phyloP scores from a whole-genome alignment of 2,797 vertebrate species.

The Sebastes dallii region DNA sequence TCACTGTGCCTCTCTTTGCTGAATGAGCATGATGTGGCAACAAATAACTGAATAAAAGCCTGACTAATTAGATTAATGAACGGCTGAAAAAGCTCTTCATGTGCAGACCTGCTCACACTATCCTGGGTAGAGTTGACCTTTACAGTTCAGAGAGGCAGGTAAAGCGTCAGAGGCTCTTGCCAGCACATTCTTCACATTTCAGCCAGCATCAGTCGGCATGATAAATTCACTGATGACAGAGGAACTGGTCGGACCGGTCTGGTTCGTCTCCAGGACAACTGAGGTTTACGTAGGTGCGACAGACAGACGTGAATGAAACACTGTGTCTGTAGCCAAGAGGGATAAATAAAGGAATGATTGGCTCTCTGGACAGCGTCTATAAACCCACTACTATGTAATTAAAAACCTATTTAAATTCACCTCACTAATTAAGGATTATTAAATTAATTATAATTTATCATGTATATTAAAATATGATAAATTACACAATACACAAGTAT shows the following conservation, averaged over 20 bases:
- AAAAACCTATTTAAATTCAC: background rate
- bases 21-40: background rate
- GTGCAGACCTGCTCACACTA: background rate
- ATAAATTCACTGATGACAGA: slow-evolving; percentile 30
- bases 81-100: background rate
- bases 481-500: background rate
- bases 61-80: background rate
- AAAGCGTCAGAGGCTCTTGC: background rate
- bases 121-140: background rate
- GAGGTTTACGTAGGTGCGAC: slow-evolving; percentile 8
- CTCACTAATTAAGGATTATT: background rate
- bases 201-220: slow-evolving; percentile 14
- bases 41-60: background rate
- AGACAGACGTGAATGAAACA: slow-evolving; percentile 12
- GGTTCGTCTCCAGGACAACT: slow-evolving; percentile 41
- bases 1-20: background rate
- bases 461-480: too few relatives aligned
- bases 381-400: background rate
- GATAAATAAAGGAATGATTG: background rate
- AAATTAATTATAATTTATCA: background rate
- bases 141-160: slow-evolving; percentile 8
- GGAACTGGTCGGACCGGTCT: slow-evolving; percentile 74
- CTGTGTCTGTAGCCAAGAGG: background rate
- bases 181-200: slow-evolving; percentile 71
- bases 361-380: background rate